These are phyloP conservation scores for Anas georgica DNA, from an alignment of 2,797 vertebrate species.

Conservation along the genomic window DNA sequence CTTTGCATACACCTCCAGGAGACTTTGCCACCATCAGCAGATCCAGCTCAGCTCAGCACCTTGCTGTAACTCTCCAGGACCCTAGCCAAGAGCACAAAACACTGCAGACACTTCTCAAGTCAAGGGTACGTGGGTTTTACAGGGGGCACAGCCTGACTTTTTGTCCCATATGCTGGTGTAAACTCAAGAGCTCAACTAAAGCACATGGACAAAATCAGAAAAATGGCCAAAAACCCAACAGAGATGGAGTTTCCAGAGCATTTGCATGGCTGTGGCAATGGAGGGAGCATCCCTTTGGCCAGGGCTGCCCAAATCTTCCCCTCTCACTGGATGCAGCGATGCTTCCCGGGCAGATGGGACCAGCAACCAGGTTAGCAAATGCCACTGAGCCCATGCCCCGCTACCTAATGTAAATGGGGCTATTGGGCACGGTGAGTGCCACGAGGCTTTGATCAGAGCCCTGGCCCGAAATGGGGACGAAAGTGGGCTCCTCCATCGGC, in stretches of 20 bases:
- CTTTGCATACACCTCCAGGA: background rate
- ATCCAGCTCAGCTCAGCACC: background rate
- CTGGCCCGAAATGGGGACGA: accelerated
- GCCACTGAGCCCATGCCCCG: accelerated
- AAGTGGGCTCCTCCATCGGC: background rate
- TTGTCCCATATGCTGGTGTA: too few relatives aligned
- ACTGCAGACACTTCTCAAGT: too few relatives aligned
- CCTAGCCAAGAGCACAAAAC: background rate
- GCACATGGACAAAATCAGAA: too few relatives aligned
- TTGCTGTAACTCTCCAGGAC: background rate
- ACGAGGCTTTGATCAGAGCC: slow-evolving; percentile 34
- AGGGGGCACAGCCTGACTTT: too few relatives aligned
- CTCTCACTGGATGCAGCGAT: accelerated
- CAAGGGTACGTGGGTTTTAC: too few relatives aligned
- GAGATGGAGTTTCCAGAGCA: background rate
- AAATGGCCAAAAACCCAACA: too few relatives aligned
- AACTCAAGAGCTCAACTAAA: too few relatives aligned
- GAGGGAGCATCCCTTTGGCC: background rate
- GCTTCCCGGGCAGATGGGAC: background rate
- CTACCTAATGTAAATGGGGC: background rate
- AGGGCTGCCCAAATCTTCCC: background rate
- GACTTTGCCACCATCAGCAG: background rate
- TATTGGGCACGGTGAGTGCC: background rate
- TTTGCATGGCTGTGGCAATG: background rate
- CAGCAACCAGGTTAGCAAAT: background rate